These are phyloP conservation scores for Poeciliopsis gracilis DNA, from an alignment of 2,797 vertebrate genomes.

Conservation along the genomic window DNA sequence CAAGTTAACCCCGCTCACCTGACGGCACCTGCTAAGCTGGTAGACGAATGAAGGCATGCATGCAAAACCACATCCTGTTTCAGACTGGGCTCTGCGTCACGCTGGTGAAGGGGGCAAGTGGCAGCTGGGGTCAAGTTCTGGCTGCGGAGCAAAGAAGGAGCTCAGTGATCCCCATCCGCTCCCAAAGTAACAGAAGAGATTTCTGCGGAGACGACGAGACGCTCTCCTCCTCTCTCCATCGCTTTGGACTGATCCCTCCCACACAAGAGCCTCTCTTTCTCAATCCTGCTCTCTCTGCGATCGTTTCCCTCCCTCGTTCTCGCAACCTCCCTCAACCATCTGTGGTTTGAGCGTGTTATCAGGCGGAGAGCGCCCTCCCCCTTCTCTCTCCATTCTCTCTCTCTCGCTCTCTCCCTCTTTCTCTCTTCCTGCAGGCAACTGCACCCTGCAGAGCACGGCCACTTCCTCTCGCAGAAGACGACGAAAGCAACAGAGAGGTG, in stretches of 20 bases:
- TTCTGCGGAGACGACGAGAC: slow-evolving; percentile 30
- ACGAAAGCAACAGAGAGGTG: slow-evolving; percentile 21
- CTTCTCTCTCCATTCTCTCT: slow-evolving; percentile 61
- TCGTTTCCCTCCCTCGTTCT: slow-evolving; percentile 53
- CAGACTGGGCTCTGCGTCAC: slow-evolving; percentile 35
- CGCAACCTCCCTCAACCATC: slow-evolving; percentile 73
- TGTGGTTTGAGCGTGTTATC: slow-evolving; percentile 77
- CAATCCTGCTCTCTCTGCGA: slow-evolving; percentile 33
- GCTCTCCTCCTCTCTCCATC: slow-evolving; percentile 37
- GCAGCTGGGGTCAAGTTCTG: slow-evolving; percentile 32
- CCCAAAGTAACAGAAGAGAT: slow-evolving; percentile 35
- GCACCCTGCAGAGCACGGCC: slow-evolving; percentile 73
- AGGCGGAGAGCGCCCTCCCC: slow-evolving; percentile 75
- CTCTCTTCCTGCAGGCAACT: slow-evolving; percentile 72
- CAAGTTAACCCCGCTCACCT: slow-evolving; percentile 66
- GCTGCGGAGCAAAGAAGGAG: slow-evolving; percentile 21
- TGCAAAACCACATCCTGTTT: slow-evolving; percentile 51
- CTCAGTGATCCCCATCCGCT: slow-evolving; percentile 39
- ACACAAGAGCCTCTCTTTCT: slow-evolving; percentile 45
- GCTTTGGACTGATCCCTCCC: slow-evolving; percentile 58
- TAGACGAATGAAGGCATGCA: slow-evolving; percentile 30
- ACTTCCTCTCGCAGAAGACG: slow-evolving; percentile 85
- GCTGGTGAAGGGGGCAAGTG: slow-evolving; percentile 10
- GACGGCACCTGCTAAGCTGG: slow-evolving; percentile 53
- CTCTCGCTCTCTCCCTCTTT: slow-evolving; percentile 34